Percentiles rank a stretch among this genome's conserved stretches.
Evolutionary conservation across 2,888 invertebrate genomes (phyloP).

Genomic region (Lochmaea crataegi): DNA sequence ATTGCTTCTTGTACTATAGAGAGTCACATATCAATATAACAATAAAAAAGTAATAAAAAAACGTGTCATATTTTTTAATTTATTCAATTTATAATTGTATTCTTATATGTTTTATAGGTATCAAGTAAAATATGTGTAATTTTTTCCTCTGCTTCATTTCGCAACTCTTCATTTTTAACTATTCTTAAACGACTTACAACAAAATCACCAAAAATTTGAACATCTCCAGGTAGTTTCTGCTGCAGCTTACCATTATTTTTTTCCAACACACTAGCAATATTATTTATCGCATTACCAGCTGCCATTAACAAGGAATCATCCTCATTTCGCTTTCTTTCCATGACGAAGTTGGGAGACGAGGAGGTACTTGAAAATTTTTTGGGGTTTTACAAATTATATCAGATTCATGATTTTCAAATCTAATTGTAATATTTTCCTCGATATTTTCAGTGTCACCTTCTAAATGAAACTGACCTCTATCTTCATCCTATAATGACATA

Average conservation of each 20-base stretch:
- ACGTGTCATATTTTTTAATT: not conserved
- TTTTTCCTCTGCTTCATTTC: slow-evolving; percentile 16
- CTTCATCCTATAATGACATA: not conserved
- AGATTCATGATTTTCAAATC: too few species aligned
- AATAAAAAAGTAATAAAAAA: too few species aligned
- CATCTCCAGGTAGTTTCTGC: not conserved
- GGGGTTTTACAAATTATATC: too few species aligned
- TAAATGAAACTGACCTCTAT: too few species aligned
- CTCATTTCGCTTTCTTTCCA: slow-evolving; percentile 4
- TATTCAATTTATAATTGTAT: not conserved
- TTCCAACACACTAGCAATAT: slow-evolving; percentile 6
- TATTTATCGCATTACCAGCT: slow-evolving; percentile 2
- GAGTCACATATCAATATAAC: too few species aligned
- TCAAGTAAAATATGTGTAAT: slow-evolving; percentile 11
- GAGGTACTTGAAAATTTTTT: slow-evolving; percentile 1
- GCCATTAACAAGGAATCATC: slow-evolving; percentile 2
- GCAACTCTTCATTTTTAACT: not conserved
- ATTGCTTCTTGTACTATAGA: too few species aligned
- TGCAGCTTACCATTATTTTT: not conserved
- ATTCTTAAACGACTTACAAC: slow-evolving; percentile 3
- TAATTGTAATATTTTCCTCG: too few species aligned
- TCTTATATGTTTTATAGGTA: not conserved
- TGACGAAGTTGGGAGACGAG: not conserved
- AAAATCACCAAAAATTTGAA: slow-evolving; percentile 2
- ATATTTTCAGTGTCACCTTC: too few species aligned